Conservation (phyloP, 2,113 vertebrate species). For the Leptobrachium ailaonicum region DNA sequence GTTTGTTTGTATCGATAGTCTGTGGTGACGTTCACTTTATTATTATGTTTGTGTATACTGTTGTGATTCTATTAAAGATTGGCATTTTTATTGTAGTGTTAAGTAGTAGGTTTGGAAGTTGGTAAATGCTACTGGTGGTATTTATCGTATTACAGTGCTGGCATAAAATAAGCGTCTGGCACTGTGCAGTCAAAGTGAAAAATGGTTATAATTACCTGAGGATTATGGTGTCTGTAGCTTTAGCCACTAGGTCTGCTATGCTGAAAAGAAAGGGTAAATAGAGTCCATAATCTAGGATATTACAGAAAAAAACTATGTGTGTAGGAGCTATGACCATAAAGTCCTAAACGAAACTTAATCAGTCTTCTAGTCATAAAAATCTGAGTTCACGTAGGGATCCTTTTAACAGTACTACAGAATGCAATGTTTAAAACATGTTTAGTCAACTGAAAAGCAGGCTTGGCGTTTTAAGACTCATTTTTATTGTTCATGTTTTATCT, state of each 20-base stretch:
- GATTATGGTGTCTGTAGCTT: too few relatives aligned
- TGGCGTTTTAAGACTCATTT: slow-evolving; percentile 17
- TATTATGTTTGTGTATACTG: too few relatives aligned
- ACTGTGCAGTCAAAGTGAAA: too few relatives aligned
- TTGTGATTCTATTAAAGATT: too few relatives aligned
- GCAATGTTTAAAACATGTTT: slow-evolving; percentile 29
- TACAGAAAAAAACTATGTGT: slow-evolving; percentile 21
- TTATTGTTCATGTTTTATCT: slow-evolving; percentile 46
- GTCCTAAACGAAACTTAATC: slow-evolving; percentile 37
- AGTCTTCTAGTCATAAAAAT: slow-evolving; percentile 35
- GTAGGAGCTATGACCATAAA: slow-evolving; percentile 37
- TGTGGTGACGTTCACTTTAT: too few relatives aligned
- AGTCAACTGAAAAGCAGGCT: slow-evolving; percentile 26
- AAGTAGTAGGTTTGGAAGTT: too few relatives aligned
- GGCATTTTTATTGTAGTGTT: too few relatives aligned
- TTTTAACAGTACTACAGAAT: slow-evolving; percentile 20
- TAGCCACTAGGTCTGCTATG: neutral
- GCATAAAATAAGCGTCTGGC: too few relatives aligned
- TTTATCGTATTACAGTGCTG: too few relatives aligned
- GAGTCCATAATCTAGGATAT: neutral
- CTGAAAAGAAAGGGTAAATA: slow-evolving; percentile 5
- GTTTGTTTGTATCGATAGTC: too few relatives aligned
- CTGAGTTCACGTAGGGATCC: slow-evolving; percentile 41
- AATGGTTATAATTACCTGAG: too few relatives aligned
- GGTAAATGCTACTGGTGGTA: too few relatives aligned